Base-by-base conservation (phyloP, 2,888 invertebrate species). In the Platerodrilus igneus region DNA sequence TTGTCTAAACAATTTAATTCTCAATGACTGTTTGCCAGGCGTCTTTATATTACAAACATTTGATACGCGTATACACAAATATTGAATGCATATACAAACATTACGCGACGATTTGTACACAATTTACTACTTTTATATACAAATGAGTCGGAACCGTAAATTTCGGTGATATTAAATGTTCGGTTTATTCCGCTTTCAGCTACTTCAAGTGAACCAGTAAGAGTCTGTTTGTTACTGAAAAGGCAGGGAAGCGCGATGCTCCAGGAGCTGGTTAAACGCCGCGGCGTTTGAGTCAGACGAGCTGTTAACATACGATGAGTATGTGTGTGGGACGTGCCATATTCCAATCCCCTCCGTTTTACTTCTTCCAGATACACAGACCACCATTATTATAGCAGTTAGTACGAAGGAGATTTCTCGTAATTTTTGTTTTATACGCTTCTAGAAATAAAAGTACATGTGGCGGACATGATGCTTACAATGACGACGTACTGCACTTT, bases 21-120 rank as follows among this genome's bases (percentile, higher is more conserved):
- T 63, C 51, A 62, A 53, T 56, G 56, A 53, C 53, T 57, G 53
- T 50, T 43, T 47, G 53, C 45, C 52, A 46, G 47, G 48, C 55
- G 57, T 58, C 58, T 58, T 62, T 63, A 63, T 63, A 65, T 62
- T 62, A 64, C 65, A 66, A 65, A 66, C 65, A 67, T 66, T 66
- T 63, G 64, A 65, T 64, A 64, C 64, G 60, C 60, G 63, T 60
- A 64, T 64, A 65, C 64, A 63, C 56, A 63, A 61, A 64, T 63
- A 64, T 62, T 62, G 63, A 63, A 63, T 64, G 64, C 59, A 62
- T 55, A 56, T 19, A 5, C 19, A 7, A 5, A 19, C 19, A 19
- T 7, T 19, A 64, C 56, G 55, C 57, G 58, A 57, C 58, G 50
- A 62, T 57, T 61, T 58, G 63, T 63, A 63, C 63, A 64, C 64